These are phyloP conservation scores for Steinernema scapterisci DNA, from an alignment of 2,888 invertebrate genomes.

Conservation along the genomic window DNA sequence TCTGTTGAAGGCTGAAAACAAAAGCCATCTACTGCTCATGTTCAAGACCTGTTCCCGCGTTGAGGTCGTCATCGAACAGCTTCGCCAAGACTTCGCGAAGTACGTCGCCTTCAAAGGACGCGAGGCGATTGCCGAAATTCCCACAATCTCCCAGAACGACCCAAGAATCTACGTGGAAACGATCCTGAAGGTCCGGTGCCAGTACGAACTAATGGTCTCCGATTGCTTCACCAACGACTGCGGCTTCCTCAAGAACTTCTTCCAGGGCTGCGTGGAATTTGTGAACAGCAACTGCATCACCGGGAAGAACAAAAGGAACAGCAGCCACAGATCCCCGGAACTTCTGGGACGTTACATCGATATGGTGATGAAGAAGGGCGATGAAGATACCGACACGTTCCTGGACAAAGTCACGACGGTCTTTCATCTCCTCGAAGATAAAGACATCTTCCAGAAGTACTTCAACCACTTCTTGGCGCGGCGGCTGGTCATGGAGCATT, in stretches of 20 bases:
- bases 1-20: slow-evolving; percentile 79
- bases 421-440: slow-evolving; percentile 77
- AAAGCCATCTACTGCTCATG: slow-evolving; percentile 86
- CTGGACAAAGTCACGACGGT: background rate
- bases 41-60: slow-evolving; percentile 89
- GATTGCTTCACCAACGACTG: background rate
- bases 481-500: background rate
- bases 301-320: background rate
- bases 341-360: background rate
- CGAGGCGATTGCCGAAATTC: slow-evolving; percentile 88
- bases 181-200: background rate
- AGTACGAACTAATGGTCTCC: background rate
- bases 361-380: background rate
- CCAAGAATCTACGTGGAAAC: background rate
- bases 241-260: background rate
- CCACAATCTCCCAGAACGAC: background rate
- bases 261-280: background rate
- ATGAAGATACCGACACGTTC: background rate
- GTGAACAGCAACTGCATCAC: background rate
- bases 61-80: slow-evolving; percentile 85
- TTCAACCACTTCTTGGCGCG: background rate
- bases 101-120: slow-evolving; percentile 93
- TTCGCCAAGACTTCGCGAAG: slow-evolving; percentile 84
- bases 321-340: background rate
- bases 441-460: slow-evolving; percentile 22